Base-by-base conservation (phyloP, 2,888 invertebrate species). In the Lamellibrachia satsuma region DNA sequence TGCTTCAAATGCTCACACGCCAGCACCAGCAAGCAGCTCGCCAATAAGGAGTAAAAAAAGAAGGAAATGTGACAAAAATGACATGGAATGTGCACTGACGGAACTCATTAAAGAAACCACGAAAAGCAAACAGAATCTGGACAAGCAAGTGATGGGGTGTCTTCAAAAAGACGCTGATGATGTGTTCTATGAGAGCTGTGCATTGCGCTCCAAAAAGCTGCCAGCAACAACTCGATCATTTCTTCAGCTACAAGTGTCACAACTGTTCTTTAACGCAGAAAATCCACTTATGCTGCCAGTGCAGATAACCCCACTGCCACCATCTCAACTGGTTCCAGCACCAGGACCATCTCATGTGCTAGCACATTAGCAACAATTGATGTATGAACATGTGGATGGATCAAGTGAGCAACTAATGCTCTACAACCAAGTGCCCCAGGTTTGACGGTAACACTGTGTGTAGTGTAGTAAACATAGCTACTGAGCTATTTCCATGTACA, bases 251-350 rank as follows among this genome's bases (percentile, higher is more conserved):
- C 92, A 75, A n/a, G 3, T 92, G 7, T 57, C 90, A 52, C 92
- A 92, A 75, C 51, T 92, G 39, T 92, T 92, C 60, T 92, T 92
- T 8, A 92, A 60, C 27, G 92, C 92, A 27, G 75, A 92, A 60
- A 55, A 55, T 27, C 92, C 6, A 57, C 27, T 51, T 22, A 51
- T 91, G 60, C 55, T 6, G 8, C 92, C 39, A 39, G 39, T 7
- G 52, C 22, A 52, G 9, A 51, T 52, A 27, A 55, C 52, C 51
- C 51, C 52, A 52, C 91, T 52, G 52, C 52, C 52, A 11, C 91
- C 91, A 52, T 0, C 9, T 52, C 55, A 91, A 91, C 52, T 52
- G 52, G 39, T 91, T 52, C 11, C 51, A 90, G 7, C 7, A 55
- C 3, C 55, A 75, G 75, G 22, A 75, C 15, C 15, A 11, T 75